Conservation (phyloP, 1,140 invertebrate genomes). For the Plutomurus gul region DNA sequence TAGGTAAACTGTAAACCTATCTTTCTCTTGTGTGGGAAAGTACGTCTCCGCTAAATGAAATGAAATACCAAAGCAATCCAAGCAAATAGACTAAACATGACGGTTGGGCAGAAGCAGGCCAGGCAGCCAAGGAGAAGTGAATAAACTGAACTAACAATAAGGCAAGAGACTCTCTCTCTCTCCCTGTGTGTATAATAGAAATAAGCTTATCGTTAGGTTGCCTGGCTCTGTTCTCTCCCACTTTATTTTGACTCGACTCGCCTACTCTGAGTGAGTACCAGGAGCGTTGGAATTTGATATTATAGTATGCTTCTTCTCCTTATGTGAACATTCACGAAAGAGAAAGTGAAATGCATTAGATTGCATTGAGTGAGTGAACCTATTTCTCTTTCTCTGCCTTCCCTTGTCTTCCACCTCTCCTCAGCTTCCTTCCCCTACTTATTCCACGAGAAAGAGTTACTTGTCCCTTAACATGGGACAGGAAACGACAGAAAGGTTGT, state of each 20-base stretch:
- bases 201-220: background rate
- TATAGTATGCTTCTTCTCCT: too few species aligned
- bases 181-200: background rate
- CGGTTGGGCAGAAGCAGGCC: background rate
- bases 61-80: background rate
- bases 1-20: background rate
- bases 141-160: background rate
- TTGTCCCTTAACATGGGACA: background rate
- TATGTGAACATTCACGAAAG: background rate
- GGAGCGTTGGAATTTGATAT: background rate
- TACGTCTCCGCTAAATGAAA: background rate
- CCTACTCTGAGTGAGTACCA: background rate
- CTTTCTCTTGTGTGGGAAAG: background rate
- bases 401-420: background rate
- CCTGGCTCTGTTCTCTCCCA: too few species aligned
- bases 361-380: background rate
- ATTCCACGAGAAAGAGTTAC: too few species aligned
- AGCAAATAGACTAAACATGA: background rate
- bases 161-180: background rate
- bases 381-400: background rate
- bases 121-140: background rate
- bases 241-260: background rate
- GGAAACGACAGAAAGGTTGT: background rate
- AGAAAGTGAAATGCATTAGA: constrained; percentile 16
- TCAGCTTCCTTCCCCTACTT: background rate